A percentile compares a stretch with the other conserved stretches of the same genome.
Evolutionary conservation across 2,888 invertebrate genomes (phyloP).

Genomic region (Neuroscelio doddi): DNA sequence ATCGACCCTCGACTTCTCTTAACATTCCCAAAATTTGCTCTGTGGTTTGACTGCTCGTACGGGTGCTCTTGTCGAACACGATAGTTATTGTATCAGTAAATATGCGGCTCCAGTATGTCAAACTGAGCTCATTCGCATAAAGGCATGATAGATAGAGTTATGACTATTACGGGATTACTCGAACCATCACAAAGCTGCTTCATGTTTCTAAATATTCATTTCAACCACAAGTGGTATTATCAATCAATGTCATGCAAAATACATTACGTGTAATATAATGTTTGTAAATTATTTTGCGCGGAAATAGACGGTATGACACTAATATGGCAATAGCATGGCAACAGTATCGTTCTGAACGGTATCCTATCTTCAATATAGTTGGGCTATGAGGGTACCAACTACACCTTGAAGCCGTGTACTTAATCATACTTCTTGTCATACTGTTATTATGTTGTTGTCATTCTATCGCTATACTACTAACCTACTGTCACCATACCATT

Average conservation of each 20-base stretch:
- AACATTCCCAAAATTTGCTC: slow-evolving; percentile 64
- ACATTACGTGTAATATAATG: not conserved
- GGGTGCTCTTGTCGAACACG: slow-evolving; percentile 64
- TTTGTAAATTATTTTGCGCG: not conserved
- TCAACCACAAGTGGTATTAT: not conserved
- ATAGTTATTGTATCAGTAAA: slow-evolving; percentile 70
- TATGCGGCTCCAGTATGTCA: slow-evolving; percentile 55
- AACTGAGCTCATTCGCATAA: slow-evolving; percentile 27
- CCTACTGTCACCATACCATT: too few relatives aligned
- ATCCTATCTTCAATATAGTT: too few relatives aligned
- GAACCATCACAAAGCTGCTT: slow-evolving; percentile 44
- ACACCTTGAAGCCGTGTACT: too few relatives aligned
- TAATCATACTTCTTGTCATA: too few relatives aligned
- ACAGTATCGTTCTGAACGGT: too few relatives aligned
- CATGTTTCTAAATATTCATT: slow-evolving; percentile 8
- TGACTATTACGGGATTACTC: slow-evolving; percentile 53
- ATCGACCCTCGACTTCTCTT: slow-evolving; percentile 49
- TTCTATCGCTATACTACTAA: too few relatives aligned
- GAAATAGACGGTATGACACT: too few relatives aligned
- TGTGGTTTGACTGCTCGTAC: slow-evolving; percentile 67
- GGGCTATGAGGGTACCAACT: too few relatives aligned
- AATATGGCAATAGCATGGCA: too few relatives aligned
- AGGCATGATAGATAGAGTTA: slow-evolving; percentile 10
- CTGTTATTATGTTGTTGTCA: too few relatives aligned
- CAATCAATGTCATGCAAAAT: not conserved